Base-by-base conservation (phyloP, 2,113 vertebrate species). In the Cheirogaleus medius region DNA sequence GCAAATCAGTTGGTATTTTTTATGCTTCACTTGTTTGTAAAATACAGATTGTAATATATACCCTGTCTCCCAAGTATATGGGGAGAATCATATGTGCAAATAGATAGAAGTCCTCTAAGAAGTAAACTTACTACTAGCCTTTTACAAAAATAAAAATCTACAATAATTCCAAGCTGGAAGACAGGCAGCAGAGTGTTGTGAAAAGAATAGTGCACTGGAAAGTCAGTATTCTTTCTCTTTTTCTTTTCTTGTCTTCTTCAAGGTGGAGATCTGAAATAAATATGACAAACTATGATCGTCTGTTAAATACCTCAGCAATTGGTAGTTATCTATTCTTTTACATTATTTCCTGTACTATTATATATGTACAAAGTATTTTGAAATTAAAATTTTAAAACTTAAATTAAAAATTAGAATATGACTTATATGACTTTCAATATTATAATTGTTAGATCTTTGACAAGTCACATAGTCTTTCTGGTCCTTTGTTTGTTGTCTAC, bases 101-200 rank as follows among this genome's bases (percentile, higher is more conserved):
- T 60, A 77, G 52, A 71, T 85, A 32, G 63, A 97, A 47, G 32
- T 56, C 29, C 18, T 84, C 80, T 73, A 49, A 83, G 29, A 78
- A 69, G 32, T 81, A 54, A 95, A 91, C 23, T 95, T 87, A 80
- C 12, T 60, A 66, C 81, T 96, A 94, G 89, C 25, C 52, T 89
- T 89, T 73, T n/a, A 25, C 10, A 78, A 58, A 84, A 93, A 74
- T 78, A 63, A 74, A 81, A 56, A 71, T 77, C 21, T 77, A n/a
- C 49, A 68, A 39, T 60, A 85, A 66, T 88, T 80, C 56, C 17
- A 82, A 81, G 54, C 13, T 52, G 27, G 89, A 52, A 76, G 27
- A 76, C 4, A 82, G 21, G 3, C 8, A 86, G 44, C 52, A 89
- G 37, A 5, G 29, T 63, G 39, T 20, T 76, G 32, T 56, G 13